A percentile compares a stretch with the other conserved stretches of the same genome.
phyloP scores from a whole-genome alignment of 2,888 invertebrate species.

The Cosmia pyralina region DNA sequence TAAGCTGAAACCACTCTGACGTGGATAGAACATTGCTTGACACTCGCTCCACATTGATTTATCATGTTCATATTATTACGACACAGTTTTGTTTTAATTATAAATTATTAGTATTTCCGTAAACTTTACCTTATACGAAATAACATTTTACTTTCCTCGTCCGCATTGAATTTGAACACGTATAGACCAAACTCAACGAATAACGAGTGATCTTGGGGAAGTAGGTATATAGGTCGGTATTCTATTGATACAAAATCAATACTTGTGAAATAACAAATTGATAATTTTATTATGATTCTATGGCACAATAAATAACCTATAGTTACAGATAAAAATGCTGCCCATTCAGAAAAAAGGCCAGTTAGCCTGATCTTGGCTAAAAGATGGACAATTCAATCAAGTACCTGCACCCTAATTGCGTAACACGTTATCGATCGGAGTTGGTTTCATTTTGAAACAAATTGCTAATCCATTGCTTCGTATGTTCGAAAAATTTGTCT shows the following conservation, averaged over 20 bases:
- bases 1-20: conserved; percentile 53
- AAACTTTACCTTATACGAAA: conserved; percentile 11
- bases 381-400: too few relatives aligned
- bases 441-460: too few relatives aligned
- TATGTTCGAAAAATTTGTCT: too few relatives aligned
- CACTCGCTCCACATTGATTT: conserved; percentile 43
- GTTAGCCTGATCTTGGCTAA: too few relatives aligned
- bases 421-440: too few relatives aligned
- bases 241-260: too few relatives aligned
- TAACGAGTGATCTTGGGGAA: background rate
- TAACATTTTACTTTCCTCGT: conserved; percentile 10
- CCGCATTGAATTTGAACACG: background rate
- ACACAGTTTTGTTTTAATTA: conserved; percentile 13
- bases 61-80: conserved; percentile 33
- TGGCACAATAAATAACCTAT: background rate
- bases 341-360: background rate
- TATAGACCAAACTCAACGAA: background rate
- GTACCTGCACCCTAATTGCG: too few relatives aligned
- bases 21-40: conserved; percentile 47
- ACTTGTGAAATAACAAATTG: background rate
- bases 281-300: background rate
- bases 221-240: background rate
- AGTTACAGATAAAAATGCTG: background rate
- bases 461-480: too few relatives aligned
- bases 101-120: conserved; percentile 7